These are phyloP conservation scores for Pangasius krempfi DNA, from an alignment of 2,797 vertebrate species.

Conservation along the genomic window DNA sequence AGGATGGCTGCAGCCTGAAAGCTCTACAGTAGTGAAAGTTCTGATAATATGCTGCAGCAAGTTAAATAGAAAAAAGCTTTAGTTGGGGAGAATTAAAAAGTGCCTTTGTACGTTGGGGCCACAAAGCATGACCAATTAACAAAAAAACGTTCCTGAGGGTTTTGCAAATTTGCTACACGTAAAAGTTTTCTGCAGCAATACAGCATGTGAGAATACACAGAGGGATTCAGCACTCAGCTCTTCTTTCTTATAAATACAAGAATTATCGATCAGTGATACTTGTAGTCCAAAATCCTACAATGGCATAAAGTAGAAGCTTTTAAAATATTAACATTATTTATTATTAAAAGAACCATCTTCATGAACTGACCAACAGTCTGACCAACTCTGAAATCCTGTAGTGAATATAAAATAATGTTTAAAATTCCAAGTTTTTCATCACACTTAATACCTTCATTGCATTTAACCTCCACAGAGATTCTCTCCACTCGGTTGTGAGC, in stretches of 20 bases:
- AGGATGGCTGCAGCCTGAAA: slow-evolving; percentile 45
- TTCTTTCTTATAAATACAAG: background rate
- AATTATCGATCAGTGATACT: background rate
- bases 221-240: background rate
- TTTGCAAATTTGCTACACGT: slow-evolving; percentile 25
- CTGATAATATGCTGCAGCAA: slow-evolving; percentile 30
- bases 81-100: slow-evolving; percentile 32
- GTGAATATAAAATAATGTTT: slow-evolving; percentile 4
- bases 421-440: background rate
- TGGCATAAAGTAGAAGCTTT: background rate
- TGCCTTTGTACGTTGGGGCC: slow-evolving; percentile 20
- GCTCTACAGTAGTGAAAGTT: slow-evolving; percentile 29
- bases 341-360: background rate
- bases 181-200: slow-evolving; percentile 5
- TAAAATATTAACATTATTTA: background rate
- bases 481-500: background rate
- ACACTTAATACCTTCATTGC: background rate
- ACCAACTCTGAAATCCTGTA: background rate
- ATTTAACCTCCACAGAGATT: background rate
- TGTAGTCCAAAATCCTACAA: background rate
- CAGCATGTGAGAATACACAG: background rate
- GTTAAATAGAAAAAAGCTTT: slow-evolving; percentile 20
- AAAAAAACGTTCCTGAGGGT: slow-evolving; percentile 21
- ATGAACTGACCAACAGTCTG: background rate
- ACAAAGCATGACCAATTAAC: slow-evolving; percentile 42